Percentiles rank a stretch among this genome's conserved stretches.
These are phyloP conservation scores for Urocynchramus pylzowi DNA, from an alignment of 2,113 vertebrate species.

Conservation along the genomic window DNA sequence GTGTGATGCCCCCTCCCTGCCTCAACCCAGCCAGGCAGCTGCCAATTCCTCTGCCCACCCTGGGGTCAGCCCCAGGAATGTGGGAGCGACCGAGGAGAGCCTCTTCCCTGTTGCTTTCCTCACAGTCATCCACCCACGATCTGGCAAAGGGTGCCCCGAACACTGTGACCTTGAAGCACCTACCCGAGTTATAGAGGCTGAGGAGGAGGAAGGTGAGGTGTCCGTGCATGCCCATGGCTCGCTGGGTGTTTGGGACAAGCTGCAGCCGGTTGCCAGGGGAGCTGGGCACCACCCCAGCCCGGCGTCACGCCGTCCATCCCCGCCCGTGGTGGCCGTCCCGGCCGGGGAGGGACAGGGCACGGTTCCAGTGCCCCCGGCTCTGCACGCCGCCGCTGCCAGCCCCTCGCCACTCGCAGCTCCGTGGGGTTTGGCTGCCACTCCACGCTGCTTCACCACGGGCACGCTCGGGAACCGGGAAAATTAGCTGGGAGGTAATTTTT, in stretches of 20 bases:
- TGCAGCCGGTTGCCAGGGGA: slow-evolving; percentile 4
- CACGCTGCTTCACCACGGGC: not conserved
- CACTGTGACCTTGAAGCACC: not conserved
- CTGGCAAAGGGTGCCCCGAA: not conserved
- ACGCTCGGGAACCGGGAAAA: not conserved
- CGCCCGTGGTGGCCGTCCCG: not conserved
- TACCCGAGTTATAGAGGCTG: not conserved
- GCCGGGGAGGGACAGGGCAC: not conserved
- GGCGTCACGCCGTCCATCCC: not conserved
- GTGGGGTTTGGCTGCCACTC: not conserved
- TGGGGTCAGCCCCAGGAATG: not conserved
- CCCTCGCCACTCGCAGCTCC: not conserved
- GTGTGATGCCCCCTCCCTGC: not conserved
- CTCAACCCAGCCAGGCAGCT: not conserved
- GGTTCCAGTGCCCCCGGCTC: not conserved
- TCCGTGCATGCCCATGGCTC: not conserved
- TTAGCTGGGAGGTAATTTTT: not conserved
- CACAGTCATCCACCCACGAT: not conserved
- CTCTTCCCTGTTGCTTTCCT: not conserved
- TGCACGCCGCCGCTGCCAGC: not conserved
- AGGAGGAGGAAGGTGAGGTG: slow-evolving; percentile 15
- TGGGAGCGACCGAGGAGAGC: rapidly evolving
- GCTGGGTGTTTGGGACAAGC: slow-evolving; percentile 38
- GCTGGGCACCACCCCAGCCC: not conserved
- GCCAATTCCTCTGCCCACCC: not conserved